phyloP scores from a whole-genome alignment of 2,113 vertebrate species.

The Sciurus niger region DNA sequence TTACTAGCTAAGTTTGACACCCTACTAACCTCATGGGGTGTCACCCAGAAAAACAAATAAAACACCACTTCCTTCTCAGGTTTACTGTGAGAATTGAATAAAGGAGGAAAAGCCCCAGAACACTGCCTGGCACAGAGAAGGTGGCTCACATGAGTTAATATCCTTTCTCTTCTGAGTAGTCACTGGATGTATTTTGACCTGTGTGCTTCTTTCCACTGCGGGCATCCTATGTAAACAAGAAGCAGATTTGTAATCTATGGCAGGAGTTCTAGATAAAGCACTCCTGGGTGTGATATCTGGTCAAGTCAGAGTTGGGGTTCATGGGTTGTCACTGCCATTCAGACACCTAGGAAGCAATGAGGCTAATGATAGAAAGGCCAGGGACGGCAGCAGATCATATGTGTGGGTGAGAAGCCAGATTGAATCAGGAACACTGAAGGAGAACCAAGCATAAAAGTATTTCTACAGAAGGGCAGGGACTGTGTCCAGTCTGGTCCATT shows the following conservation, averaged over 20 bases:
- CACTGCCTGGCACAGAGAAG: neutral
- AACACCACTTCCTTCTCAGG: neutral
- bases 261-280: neutral
- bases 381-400: neutral
- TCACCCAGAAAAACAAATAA: conserved; percentile 1
- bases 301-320: neutral
- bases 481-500: neutral
- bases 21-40: neutral
- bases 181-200: neutral
- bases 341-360: neutral
- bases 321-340: neutral
- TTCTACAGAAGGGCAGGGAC: neutral
- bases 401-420: neutral
- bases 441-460: neutral
- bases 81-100: neutral
- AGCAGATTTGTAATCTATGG: neutral
- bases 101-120: neutral
- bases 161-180: neutral
- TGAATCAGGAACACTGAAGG: neutral
- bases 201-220: neutral
- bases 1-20: neutral
- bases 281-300: neutral
- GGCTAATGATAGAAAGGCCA: neutral
- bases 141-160: neutral
- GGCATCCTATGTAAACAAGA: neutral